phyloP scores from a whole-genome alignment of 2,797 vertebrate genomes.

The Mormyrops attenuatus region DNA sequence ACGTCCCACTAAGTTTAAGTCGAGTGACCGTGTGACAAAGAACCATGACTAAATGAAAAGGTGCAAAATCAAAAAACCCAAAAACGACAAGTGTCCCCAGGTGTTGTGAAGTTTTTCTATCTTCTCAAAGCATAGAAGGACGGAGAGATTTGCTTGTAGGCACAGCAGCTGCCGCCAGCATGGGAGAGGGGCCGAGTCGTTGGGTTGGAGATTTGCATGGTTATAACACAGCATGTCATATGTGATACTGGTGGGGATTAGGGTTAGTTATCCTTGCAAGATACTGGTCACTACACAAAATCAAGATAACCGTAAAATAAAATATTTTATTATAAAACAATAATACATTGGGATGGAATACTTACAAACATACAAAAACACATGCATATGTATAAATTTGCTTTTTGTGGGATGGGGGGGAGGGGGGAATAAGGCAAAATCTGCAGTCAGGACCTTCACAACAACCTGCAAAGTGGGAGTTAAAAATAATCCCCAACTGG shows the following conservation, averaged over 20 bases:
- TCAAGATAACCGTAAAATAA: neutral
- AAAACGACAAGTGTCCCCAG: neutral
- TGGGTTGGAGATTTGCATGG: neutral
- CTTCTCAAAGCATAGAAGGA: neutral
- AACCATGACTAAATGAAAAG: neutral
- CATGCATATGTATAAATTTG: neutral
- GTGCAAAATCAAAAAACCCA: neutral
- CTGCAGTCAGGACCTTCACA: neutral
- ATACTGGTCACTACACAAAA: neutral
- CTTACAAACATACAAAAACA: neutral
- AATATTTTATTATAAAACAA: slow-evolving; percentile 4
- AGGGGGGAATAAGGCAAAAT: neutral
- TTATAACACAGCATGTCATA: neutral
- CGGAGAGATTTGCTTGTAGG: neutral
- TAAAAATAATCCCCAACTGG: neutral
- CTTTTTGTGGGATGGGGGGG: neutral
- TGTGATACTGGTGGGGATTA: neutral
- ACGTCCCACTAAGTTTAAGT: neutral
- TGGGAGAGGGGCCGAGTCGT: neutral
- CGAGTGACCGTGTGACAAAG: neutral
- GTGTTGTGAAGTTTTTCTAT: neutral
- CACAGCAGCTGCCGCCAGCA: neutral
- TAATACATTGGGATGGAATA: neutral
- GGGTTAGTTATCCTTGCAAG: neutral
- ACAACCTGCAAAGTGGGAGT: neutral